Evolutionary conservation across 2,113 vertebrate species (phyloP), one percentile per base, ranked within the genome.

Genomic region (Octodon degus): DNA sequence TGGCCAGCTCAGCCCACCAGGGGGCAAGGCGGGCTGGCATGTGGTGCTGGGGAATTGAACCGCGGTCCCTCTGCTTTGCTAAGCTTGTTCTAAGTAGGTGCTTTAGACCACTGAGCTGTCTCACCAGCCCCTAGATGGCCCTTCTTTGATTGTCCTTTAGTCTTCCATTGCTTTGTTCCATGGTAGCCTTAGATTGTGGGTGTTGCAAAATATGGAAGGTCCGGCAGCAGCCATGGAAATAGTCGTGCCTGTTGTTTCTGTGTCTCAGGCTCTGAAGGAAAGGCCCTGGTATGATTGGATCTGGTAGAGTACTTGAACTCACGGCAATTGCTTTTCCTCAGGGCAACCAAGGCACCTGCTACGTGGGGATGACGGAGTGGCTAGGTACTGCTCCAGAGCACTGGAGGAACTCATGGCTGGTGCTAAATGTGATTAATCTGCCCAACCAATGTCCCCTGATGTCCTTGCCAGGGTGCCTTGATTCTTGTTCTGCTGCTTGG

Each of bases 391-490:
- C 67, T 50, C 6, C 67, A 24, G 47, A 7, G 34, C 32, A 14
- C 20, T 60, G 62, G 60, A 70, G 30, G 17, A 81, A 10, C n/a
- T 17, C 22, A 16, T 5, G 34, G 24, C 76, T 47, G 34, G n/a
- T 82, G 47, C 77, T 37, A 58, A 77, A 37, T 50, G 5, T 60
- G 70, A 24, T 58, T 60, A 30, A 11, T 37, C 63, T 80, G 58
- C n/a, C 74, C 40, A n/a, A 30, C 7, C 20, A 20, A 2, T 5
- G 27, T 2, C 55, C 7, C 13, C 27, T 3, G 27, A 2, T 47
- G 5, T 2, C 43, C 55, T 58, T 1, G n/a, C 2, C 22, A 10
- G 3, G 7, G 2, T 13, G 55, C 20, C 63, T 37, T 65, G 0
- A 47, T 89, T 84, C 77, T 65, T 50, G 3, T 34, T 22, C 32